Base-by-base conservation (phyloP, 2,797 vertebrate species). In the Luscinia megarhynchos region DNA sequence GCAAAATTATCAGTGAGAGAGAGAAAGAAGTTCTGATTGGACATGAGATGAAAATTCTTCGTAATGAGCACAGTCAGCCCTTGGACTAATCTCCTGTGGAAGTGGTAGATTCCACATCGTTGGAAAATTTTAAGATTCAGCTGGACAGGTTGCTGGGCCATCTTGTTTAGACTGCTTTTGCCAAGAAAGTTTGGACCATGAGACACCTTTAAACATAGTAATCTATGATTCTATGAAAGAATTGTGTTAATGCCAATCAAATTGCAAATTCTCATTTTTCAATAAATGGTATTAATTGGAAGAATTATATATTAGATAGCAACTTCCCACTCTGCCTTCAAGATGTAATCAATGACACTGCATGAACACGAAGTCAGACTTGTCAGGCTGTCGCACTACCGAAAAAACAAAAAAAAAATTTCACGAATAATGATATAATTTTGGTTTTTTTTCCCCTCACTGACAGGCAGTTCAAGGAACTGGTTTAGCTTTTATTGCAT, bases 401-500 rank as follows among this genome's bases (percentile, higher is more conserved):
- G 22, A 54, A 86, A 43, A n/a, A 73, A 2, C 3, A 22, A 50
- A 15, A 8, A 32, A 38, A 15, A 38, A 38, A 38, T 38, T 29
- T 58, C 10, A 12, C 75, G 63, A 82, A 46, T 59, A n/a, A 69
- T 86, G 73, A 14, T 22, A 8, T 29, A 29, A 18, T 57, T 62
- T 84, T 92, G n/a, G n/a, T 88, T 91, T 89, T 6, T 90, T 90
- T 6, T 90, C 66, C 34, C 74, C 7, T 96, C 10, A 32, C 75
- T 94, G 72, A 55, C 98, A 99, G 99, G 98, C 99, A 1, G 99
- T 99, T 80, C 99, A 99, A 93, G 99, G 99, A 64, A 99, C 99
- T 53, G 99, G 99, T 23, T 97, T 99, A 97, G 99, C 99, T 93
- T 99, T 99, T 95, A 99, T 99, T 61, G 99, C 99, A 95, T 99